phyloP scores from a whole-genome alignment of 2,888 invertebrate genomes.

The Psococerastis gibbosa region DNA sequence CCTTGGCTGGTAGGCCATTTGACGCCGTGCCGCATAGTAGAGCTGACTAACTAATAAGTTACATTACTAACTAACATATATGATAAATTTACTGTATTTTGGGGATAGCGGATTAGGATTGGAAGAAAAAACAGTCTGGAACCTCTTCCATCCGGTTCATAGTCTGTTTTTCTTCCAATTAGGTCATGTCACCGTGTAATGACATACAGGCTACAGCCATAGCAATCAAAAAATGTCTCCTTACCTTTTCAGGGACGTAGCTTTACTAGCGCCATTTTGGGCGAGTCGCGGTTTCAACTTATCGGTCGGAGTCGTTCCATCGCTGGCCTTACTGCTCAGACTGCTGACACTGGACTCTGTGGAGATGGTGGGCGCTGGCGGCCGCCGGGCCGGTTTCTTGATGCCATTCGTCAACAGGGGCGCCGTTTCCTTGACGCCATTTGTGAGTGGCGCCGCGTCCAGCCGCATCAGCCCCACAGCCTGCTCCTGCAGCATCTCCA shows the following conservation, averaged over 20 bases:
- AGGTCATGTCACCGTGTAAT: too few relatives aligned
- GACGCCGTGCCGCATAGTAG: too few relatives aligned
- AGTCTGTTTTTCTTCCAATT: too few relatives aligned
- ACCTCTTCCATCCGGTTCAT: too few relatives aligned
- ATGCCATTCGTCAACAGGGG: background rate
- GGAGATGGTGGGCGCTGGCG: constrained; percentile 22
- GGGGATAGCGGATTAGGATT: too few relatives aligned
- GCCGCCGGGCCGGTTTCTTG: constrained; percentile 14
- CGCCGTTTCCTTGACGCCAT: background rate
- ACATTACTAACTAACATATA: too few relatives aligned
- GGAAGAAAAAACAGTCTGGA: too few relatives aligned
- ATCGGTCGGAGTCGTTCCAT: constrained; percentile 26
- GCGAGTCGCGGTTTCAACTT: constrained; percentile 46
- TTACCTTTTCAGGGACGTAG: constrained; percentile 52
- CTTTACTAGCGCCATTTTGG: constrained; percentile 49
- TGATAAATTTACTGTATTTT: too few relatives aligned
- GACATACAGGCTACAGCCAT: too few relatives aligned
- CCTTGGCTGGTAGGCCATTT: too few relatives aligned
- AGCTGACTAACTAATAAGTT: too few relatives aligned
- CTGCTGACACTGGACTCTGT: constrained; percentile 56
- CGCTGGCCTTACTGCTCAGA: constrained; percentile 24
- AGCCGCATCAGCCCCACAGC: constrained; percentile 25
- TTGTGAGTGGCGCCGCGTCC: constrained; percentile 12
- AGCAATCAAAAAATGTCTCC: too few relatives aligned
- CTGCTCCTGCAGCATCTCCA: constrained; percentile 25